phyloP scores from a whole-genome alignment of 2,113 vertebrate genomes.

The Trachemys scripta region DNA sequence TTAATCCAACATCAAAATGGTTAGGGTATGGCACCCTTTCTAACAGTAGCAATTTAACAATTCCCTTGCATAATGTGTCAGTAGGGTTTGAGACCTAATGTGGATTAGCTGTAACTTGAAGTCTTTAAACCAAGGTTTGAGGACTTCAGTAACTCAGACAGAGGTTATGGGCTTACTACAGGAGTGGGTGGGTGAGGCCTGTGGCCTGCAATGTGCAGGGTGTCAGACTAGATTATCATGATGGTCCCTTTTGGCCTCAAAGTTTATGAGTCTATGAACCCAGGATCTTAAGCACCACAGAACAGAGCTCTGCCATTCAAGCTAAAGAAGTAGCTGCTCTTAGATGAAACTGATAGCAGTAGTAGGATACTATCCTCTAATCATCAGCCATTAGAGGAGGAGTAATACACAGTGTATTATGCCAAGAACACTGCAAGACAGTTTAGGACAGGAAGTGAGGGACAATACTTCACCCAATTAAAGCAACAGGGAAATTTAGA shows the following conservation, averaged over 20 bases:
- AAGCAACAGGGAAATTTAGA: not conserved
- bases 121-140: too few relatives aligned
- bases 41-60: not conserved
- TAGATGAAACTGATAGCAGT: not conserved
- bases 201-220: too few relatives aligned
- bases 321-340: not conserved
- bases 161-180: too few relatives aligned
- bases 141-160: too few relatives aligned
- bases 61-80: not conserved
- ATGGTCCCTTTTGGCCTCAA: too few relatives aligned
- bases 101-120: too few relatives aligned
- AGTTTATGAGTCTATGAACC: too few relatives aligned
- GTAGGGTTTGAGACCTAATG: not conserved
- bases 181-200: too few relatives aligned
- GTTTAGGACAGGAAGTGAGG: not conserved
- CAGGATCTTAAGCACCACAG: not conserved
- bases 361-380: not conserved
- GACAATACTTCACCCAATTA: not conserved
- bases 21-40: not conserved
- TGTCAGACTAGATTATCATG: too few relatives aligned
- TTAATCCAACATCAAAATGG: not conserved
- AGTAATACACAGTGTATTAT: too few relatives aligned
- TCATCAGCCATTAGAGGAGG: not conserved
- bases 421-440: not conserved
- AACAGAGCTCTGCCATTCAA: not conserved